Base-by-base conservation (phyloP, 2,888 invertebrate genomes). In the Philereme transversata region DNA sequence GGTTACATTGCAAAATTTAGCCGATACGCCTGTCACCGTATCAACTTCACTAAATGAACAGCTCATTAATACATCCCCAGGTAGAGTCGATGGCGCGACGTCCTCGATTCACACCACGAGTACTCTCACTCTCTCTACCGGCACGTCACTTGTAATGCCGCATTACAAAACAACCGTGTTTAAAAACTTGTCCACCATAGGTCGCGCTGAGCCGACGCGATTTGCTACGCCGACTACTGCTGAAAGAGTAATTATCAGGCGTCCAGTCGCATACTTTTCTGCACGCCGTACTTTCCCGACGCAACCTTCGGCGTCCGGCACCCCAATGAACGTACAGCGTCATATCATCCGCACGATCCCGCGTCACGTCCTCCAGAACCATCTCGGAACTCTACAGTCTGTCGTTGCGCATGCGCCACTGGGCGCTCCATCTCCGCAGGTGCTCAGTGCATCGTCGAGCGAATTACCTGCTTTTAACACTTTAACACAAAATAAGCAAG, bases 131-230 rank as follows among this genome's bases (percentile, higher is more conserved):
- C 46, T 62, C 10, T 44, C 65, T 5, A 51, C 59, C 9, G 62
- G 62, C 22, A 62, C 53, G 4, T 61, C 63, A 5, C 47, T 67
- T 43, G 52, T 65, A 51, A 62, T 62, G 53, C 63, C 68, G 4
- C 66, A 70, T 51, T 67, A 67, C 50, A 68, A 70, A 48, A 61
- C 64, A 5, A 62, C 65, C 3, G 59, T 67, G 11, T 67, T 65
- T 45, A 67, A 65, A 51, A 64, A 65, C 40, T 53, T 65, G 43
- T 57, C 62, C n/a, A 57, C 58, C 5, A 38, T 59, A 4, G 60
- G 60, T 6, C 51, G 58, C 11, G n/a, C 55, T 4, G 66, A 61
- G 43, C n/a, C 62, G 2, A 22, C 55, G 2, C 54, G 47, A n/a
- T 22, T 41, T 4, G 52, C 43, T 11, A 57, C 47, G 35, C 61